Conservation (phyloP, 1,140 invertebrate genomes). For the Scylla paramamosain region DNA sequence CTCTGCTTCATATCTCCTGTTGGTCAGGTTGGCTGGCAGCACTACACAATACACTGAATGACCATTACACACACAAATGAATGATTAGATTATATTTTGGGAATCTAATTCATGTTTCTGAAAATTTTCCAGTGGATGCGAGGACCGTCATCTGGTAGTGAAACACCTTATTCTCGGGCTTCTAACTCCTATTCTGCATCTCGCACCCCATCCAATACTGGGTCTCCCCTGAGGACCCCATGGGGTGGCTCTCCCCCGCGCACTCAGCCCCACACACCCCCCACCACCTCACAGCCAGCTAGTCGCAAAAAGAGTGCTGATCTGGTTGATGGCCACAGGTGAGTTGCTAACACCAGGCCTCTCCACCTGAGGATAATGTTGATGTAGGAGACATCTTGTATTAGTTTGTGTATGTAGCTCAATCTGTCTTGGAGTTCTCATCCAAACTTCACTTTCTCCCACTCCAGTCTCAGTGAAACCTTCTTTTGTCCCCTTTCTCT, state of each 20-base stretch:
- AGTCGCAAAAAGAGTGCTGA: constrained; percentile 68
- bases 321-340: constrained; percentile 64
- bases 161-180: constrained; percentile 69
- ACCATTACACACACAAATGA: too few species aligned
- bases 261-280: constrained; percentile 70
- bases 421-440: too few species aligned
- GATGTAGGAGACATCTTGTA: too few species aligned
- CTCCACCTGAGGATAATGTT: neutral
- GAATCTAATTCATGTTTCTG: too few species aligned
- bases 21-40: too few species aligned
- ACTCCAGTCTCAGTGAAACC: too few species aligned
- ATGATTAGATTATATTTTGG: too few species aligned
- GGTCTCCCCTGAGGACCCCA: constrained; percentile 75
- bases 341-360: neutral
- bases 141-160: constrained; percentile 66
- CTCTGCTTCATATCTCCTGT: too few species aligned
- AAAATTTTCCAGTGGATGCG: constrained; percentile 73
- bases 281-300: constrained; percentile 58
- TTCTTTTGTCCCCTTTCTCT: too few species aligned
- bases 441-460: too few species aligned
- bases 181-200: constrained; percentile 71
- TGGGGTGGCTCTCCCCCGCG: constrained; percentile 70
- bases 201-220: constrained; percentile 75
- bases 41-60: too few species aligned
- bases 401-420: too few species aligned